Conservation (phyloP, 2,888 invertebrate genomes). For the Lithophane leautieri region DNA sequence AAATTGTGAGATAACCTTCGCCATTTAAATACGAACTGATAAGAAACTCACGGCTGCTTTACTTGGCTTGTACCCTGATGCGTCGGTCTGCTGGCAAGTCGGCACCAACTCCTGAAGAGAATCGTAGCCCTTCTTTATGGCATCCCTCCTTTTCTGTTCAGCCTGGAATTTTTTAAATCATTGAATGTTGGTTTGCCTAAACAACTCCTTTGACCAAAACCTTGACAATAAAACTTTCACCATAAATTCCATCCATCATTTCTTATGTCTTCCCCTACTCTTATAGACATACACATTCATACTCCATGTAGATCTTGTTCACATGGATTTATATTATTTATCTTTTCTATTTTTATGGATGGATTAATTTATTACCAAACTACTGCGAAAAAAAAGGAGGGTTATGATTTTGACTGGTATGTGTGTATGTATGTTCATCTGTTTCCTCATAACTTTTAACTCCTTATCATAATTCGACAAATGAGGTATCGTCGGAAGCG, state of each 20-base stretch:
- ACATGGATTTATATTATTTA: background rate
- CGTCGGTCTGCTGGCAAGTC: conserved; percentile 97
- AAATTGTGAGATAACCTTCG: conserved; percentile 65
- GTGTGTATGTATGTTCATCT: too few species aligned
- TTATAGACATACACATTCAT: too few species aligned
- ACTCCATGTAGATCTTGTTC: background rate
- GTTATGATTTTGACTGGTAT: too few species aligned
- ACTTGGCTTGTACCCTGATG: conserved; percentile 97
- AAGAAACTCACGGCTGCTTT: conserved; percentile 94
- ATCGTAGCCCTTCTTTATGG: conserved; percentile 99
- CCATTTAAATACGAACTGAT: conserved; percentile 50
- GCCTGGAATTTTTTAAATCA: too few species aligned
- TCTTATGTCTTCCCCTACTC: too few species aligned
- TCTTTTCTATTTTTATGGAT: background rate
- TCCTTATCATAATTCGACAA: too few species aligned
- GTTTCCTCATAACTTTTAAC: too few species aligned
- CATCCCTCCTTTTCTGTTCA: conserved; percentile 98
- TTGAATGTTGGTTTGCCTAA: too few species aligned
- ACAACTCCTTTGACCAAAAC: background rate
- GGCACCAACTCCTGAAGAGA: conserved; percentile 98
- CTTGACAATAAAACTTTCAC: background rate
- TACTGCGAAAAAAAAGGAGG: too few species aligned
- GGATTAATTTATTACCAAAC: background rate
- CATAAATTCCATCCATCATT: too few species aligned
- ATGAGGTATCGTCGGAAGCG: too few species aligned